Evolutionary conservation across 92 coral and sea anemone genomes (phyloP), one percentile per base, ranked within the genome.

Genomic region (Siderastrea radians): DNA sequence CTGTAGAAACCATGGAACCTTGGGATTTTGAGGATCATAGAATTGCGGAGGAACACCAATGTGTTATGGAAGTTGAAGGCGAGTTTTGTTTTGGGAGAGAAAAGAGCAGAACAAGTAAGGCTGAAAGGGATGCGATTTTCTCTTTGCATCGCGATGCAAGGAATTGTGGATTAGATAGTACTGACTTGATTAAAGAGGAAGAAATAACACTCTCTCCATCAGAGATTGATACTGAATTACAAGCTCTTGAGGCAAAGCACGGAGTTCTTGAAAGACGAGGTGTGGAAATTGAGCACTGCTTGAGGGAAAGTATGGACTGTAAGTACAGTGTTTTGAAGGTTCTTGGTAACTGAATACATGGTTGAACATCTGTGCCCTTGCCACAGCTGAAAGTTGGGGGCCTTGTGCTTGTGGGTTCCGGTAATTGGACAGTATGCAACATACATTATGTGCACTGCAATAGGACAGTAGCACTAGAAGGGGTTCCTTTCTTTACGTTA

Each of bases 31-130:
- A 91, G 59, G 90, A 83, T 6, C 44, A 93, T 75, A 57, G 77
- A 6, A 83, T 89, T 71, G 72, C 83, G 0, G 95, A 93, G 64
- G 95, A 89, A 17, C 80, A 86, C 47, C 89, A 87, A n/a, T 49
- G 79, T 46, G 96, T 90, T 3, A 94, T 95, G 90, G 94, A 93
- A 55, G 88, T 95, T 10, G 98, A 95, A 83, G 98, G 98, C 0
- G 98, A 93, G 66, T 95, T 95, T 64, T 84, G 80, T 16, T 95
- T 95, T 84, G 98, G 93, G 62, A 78, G 74, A 45, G 98, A 95
- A 59, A 88, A 86, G 52, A 91, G 86, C 58, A 83, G 58, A 67
- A 88, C 82, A 38, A 90, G 93, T 8, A 93, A 72, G 72, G 98
- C 98, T 68, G 97, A 95, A 75, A 94, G 92, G 60, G 93, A 88